A percentile compares a stretch with the other conserved stretches of the same genome.
Conservation (phyloP, 2,113 vertebrate genomes). For the Ovibos moschatus region DNA sequence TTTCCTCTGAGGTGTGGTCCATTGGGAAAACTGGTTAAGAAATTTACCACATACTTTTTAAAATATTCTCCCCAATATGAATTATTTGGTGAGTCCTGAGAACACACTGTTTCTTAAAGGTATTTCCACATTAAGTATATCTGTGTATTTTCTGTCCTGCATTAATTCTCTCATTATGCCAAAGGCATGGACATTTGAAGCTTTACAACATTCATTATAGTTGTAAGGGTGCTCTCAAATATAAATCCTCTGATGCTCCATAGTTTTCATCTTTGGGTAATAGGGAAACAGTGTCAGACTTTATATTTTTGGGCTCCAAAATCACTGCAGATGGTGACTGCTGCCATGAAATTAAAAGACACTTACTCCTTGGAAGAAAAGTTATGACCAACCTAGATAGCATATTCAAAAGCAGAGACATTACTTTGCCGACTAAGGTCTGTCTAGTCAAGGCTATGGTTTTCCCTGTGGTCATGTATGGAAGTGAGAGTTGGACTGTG, state of each 20-base stretch:
- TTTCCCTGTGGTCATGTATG: no score
- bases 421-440: no score
- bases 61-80: not conserved
- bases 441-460: no score
- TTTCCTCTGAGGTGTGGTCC: not conserved
- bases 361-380: no score
- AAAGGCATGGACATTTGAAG: not conserved
- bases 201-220: not conserved
- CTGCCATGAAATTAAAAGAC: no score
- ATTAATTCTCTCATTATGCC: not conserved
- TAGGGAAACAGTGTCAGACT: no score
- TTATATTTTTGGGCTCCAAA: no score
- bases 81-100: not conserved
- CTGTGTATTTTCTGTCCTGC: not conserved
- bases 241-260: not conserved
- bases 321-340: no score
- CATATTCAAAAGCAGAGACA: no score
- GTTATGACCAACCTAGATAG: no score
- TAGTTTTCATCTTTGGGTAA: not conserved
- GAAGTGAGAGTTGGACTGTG: no score
- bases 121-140: not conserved
- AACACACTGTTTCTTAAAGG: not conserved
- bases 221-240: not conserved
- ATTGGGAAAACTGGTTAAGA: not conserved
- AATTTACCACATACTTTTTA: not conserved